Percentiles rank a stretch among this genome's conserved stretches.
Conservation (phyloP, 92 coral and sea anemone genomes). For the Epizoanthus fatuus region DNA sequence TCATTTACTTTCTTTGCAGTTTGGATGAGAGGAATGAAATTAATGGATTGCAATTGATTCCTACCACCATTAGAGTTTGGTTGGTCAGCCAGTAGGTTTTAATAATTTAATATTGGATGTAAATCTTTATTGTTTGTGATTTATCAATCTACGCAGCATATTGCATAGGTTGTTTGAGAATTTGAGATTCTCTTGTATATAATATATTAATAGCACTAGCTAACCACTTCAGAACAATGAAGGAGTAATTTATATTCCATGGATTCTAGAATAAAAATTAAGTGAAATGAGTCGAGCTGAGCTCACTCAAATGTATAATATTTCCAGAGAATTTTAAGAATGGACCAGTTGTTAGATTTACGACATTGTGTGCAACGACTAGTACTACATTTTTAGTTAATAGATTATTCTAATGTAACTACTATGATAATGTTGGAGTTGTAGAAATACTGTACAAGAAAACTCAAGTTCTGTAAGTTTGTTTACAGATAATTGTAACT, state of each 20-base stretch:
- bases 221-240: neutral
- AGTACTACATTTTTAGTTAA: neutral
- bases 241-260: constrained; percentile 22
- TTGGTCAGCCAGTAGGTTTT: too few species aligned
- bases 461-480: too few species aligned
- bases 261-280: constrained; percentile 33
- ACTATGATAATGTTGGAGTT: too few species aligned
- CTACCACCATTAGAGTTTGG: too few species aligned
- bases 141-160: constrained; percentile 1
- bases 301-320: constrained; percentile 37
- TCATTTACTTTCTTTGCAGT: too few species aligned
- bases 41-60: too few species aligned
- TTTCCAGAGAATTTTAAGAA: constrained; percentile 3
- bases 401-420: too few species aligned
- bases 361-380: neutral
- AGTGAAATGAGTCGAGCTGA: constrained; percentile 14
- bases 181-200: constrained; percentile 37
- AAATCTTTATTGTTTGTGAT: neutral
- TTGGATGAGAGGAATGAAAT: too few species aligned
- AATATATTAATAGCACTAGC: neutral
- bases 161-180: neutral
- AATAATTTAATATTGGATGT: neutral
- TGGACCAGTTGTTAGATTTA: neutral
- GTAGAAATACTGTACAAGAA: too few species aligned
- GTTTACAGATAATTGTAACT: too few species aligned